These are phyloP conservation scores for Druon quercuslanigerum DNA, from an alignment of 1,140 invertebrate genomes.

Conservation along the genomic window DNA sequence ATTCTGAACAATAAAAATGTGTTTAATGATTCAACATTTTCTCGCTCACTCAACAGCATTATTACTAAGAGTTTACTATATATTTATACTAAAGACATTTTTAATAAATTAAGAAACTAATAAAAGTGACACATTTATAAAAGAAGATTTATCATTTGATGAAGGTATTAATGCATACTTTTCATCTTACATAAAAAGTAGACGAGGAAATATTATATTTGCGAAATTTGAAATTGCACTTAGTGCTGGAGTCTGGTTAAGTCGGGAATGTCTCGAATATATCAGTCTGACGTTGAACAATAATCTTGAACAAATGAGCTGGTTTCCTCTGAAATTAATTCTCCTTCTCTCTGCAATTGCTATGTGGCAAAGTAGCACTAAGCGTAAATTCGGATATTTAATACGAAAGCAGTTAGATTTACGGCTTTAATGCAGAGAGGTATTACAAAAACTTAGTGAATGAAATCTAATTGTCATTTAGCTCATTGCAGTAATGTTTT, in stretches of 20 bases:
- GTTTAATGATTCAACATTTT: too few species aligned
- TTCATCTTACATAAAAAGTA: slow-evolving; percentile 30
- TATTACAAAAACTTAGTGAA: too few species aligned
- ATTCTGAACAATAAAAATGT: too few species aligned
- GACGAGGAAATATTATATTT: slow-evolving; percentile 8
- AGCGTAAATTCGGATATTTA: slow-evolving; percentile 49
- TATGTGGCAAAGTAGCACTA: slow-evolving; percentile 40
- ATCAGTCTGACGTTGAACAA: slow-evolving; percentile 54
- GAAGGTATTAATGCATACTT: slow-evolving; percentile 34
- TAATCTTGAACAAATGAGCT: slow-evolving; percentile 56
- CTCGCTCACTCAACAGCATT: too few species aligned
- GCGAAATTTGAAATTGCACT: slow-evolving; percentile 36
- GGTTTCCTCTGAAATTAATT: slow-evolving; percentile 56
- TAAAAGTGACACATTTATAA: neutral
- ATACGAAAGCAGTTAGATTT: slow-evolving; percentile 48
- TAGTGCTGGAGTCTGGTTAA: slow-evolving; percentile 47
- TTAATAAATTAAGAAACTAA: too few species aligned
- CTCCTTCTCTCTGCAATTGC: slow-evolving; percentile 47
- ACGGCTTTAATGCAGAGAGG: slow-evolving; percentile 49
- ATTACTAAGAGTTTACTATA: too few species aligned
- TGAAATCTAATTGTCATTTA: too few species aligned
- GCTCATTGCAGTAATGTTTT: too few species aligned
- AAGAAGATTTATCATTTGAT: slow-evolving; percentile 15
- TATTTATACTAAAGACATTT: too few species aligned
- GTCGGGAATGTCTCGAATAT: slow-evolving; percentile 48